These are phyloP conservation scores for Elachura formosa DNA, from an alignment of 2,113 vertebrate species.

Conservation along the genomic window DNA sequence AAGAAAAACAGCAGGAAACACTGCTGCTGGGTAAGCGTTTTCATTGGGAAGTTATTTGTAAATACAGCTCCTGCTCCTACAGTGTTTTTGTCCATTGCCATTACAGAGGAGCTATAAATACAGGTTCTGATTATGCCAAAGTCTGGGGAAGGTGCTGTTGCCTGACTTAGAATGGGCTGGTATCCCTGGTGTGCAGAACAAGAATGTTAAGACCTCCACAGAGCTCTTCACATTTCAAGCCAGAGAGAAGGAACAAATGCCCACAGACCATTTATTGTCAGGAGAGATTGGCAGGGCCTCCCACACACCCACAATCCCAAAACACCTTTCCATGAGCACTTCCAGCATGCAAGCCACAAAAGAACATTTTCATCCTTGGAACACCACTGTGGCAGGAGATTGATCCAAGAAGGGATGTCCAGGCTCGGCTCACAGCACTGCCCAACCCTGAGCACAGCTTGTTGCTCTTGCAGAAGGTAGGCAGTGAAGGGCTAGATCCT, in stretches of 20 bases:
- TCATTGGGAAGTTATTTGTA: neutral
- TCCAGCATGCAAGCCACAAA: neutral
- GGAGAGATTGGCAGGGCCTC: neutral
- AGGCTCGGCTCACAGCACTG: neutral
- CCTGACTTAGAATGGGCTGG: neutral
- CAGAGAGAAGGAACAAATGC: neutral
- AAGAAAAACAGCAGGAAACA: neutral
- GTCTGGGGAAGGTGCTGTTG: neutral
- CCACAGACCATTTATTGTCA: neutral
- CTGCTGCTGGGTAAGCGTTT: neutral
- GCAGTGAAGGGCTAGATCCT: neutral
- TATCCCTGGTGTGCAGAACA: neutral
- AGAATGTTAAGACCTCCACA: neutral
- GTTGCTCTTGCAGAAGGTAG: neutral
- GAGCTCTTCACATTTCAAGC: neutral
- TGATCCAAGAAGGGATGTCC: neutral
- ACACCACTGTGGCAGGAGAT: neutral
- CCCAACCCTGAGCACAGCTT: neutral
- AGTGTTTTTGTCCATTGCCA: neutral
- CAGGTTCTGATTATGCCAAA: neutral
- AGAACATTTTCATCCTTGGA: neutral
- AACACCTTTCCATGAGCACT: neutral
- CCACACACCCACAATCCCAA: neutral
- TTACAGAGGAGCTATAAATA: neutral
- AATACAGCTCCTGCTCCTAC: neutral